phyloP scores from a whole-genome alignment of 2,113 vertebrate genomes.

The Amphilophus citrinellus region DNA sequence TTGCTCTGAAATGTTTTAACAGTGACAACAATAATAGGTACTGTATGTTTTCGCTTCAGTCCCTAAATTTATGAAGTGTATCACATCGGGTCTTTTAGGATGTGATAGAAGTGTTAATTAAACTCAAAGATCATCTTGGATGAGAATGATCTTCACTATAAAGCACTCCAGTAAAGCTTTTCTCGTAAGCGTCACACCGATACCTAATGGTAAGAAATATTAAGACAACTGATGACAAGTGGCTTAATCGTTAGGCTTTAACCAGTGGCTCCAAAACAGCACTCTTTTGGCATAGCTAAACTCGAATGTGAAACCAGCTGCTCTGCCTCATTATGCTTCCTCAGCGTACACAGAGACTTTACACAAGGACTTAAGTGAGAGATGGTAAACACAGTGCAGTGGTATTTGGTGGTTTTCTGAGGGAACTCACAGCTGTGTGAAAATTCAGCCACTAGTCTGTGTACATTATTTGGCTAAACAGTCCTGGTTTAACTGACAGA shows the following conservation, averaged over 20 bases:
- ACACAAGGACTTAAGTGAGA: not conserved
- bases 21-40: not conserved
- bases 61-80: not conserved
- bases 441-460: not conserved
- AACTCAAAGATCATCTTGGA: not conserved
- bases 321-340: conserved; percentile 6
- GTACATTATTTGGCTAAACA: not conserved
- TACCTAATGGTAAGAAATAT: not conserved
- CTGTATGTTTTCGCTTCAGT: not conserved
- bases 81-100: too few species aligned
- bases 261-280: not conserved
- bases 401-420: not conserved
- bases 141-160: not conserved
- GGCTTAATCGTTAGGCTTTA: not conserved
- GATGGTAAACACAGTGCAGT: not conserved
- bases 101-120: not conserved
- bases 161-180: not conserved
- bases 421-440: not conserved
- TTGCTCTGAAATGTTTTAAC: not conserved
- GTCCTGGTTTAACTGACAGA: not conserved
- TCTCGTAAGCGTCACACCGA: not conserved
- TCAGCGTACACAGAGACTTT: not conserved
- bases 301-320: not conserved
- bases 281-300: not conserved
- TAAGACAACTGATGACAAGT: not conserved